Percentiles rank a stretch among this genome's conserved stretches.
Conservation (phyloP, 1,140 invertebrate species). For the Neuroterus valhalla region DNA sequence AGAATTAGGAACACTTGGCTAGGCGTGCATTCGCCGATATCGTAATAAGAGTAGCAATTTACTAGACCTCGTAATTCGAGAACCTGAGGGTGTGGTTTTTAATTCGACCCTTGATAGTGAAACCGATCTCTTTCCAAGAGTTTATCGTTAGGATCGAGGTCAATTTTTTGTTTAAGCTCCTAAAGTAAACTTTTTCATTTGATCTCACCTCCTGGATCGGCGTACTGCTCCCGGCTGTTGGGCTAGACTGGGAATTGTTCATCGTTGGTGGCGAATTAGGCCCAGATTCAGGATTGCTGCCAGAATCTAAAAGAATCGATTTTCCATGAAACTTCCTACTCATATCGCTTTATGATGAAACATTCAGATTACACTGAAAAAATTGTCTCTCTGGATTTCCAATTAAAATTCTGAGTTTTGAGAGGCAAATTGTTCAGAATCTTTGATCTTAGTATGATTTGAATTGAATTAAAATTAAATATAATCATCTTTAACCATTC, state of each 20-base stretch:
- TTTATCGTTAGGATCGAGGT: too few relatives aligned
- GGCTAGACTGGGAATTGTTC: conserved; percentile 76
- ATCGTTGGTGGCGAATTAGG: conserved; percentile 87
- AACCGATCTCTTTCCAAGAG: too few relatives aligned
- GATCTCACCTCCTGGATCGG: conserved; percentile 82
- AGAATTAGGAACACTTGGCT: conserved; percentile 11
- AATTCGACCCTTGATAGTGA: not conserved
- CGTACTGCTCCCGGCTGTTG: conserved; percentile 78
- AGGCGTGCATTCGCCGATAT: too few relatives aligned
- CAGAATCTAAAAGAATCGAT: conserved; percentile 75
- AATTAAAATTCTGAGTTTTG: not conserved
- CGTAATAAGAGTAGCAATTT: too few relatives aligned
- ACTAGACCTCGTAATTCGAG: too few relatives aligned
- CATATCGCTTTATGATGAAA: not conserved
- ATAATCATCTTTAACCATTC: too few relatives aligned
- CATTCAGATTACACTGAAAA: conserved; percentile 22
- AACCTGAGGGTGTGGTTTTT: too few relatives aligned
- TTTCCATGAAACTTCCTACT: not conserved
- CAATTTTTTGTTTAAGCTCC: not conserved
- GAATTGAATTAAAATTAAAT: too few relatives aligned
- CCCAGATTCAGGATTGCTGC: conserved; percentile 86
- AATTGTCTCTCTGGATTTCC: not conserved
- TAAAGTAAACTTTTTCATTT: conserved; percentile 5
- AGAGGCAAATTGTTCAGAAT: not conserved
- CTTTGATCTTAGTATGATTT: not conserved